Evolutionary conservation across 2,113 vertebrate species (phyloP), one percentile per base, ranked within the genome.

Genomic region (Apaloderma vittatum): DNA sequence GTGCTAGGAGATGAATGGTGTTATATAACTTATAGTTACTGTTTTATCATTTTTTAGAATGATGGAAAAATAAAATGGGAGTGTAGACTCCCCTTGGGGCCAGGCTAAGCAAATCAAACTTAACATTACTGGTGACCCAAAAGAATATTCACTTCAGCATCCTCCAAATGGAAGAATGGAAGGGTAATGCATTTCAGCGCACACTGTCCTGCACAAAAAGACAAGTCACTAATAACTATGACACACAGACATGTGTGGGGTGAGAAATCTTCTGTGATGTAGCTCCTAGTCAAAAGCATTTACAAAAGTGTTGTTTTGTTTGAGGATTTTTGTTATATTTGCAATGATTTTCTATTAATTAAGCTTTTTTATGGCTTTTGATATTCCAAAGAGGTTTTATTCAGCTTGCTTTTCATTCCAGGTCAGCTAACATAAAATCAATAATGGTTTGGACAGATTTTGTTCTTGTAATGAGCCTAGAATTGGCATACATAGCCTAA

Each of bases 361-460:
- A 76, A 86, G 29, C 26, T 83, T 46, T 48, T 22, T 66, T 62
- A n/a, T 48, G 63, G 62, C 6, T 82, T 95, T 61, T 76, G 49
- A 66, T 96, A 78, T 10, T 54, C 58, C 20, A 58, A 30, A 90
- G 46, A 58, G 46, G 22, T 94, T 87, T 83, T 70, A 83, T 70
- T 90, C 74, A 46, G 51, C 26, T 49, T 82, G 71, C 43, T 94
- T 59, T 51, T 88, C 67, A 86, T 77, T 92, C n/a, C 74, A 80
- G 67, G 58, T 72, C 88, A 95, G 74, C 58, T 90, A 88, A 70
- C 49, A 52, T 46, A 90, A 94, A 75, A 94, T 88, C 78, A 83
- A 2, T 62, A 80, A 74, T 8, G 11, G 22, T 66, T 61, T 86
- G 58, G 51, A 51, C 4, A 15, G 58, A 73, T 48, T 80, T 94